A percentile compares a stretch with the other conserved stretches of the same genome.
Conservation (phyloP, 2,113 vertebrate species). For the Ailuropoda melanoleuca region DNA sequence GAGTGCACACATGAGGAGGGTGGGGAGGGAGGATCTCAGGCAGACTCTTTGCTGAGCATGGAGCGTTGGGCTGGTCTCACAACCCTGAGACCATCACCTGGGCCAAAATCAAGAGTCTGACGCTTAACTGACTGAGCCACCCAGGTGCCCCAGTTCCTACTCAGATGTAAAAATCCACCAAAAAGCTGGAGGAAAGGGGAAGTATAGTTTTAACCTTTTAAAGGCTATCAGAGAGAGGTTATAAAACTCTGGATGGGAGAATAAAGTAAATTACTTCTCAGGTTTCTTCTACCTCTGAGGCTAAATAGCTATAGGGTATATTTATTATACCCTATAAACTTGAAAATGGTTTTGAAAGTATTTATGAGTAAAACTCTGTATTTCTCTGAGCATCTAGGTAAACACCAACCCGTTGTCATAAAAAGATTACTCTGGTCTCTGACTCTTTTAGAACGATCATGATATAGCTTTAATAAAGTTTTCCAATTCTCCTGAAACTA, state of each 20-base stretch:
- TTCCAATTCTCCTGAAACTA: conserved; percentile 19
- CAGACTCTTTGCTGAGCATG: background rate
- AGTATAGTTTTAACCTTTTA: background rate
- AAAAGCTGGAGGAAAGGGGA: background rate
- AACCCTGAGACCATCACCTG: background rate
- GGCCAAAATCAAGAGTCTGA: background rate
- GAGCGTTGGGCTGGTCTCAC: background rate
- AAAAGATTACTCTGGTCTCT: background rate
- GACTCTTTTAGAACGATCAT: background rate
- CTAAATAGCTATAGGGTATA: background rate
- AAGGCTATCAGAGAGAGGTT: background rate
- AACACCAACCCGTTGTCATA: background rate
- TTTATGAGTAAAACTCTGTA: background rate
- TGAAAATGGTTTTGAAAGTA: background rate
- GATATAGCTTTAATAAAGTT: background rate
- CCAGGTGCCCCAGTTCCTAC: background rate
- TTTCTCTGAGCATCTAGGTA: background rate
- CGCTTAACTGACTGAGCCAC: background rate
- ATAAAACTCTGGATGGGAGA: background rate
- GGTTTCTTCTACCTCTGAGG: background rate
- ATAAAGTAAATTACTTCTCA: background rate
- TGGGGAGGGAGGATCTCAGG: background rate
- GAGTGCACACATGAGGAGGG: background rate
- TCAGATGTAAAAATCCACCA: background rate
- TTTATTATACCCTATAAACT: background rate